Percentiles rank a stretch among this genome's conserved stretches.
phyloP scores from a whole-genome alignment of 2,888 invertebrate genomes.

The Aromia moschata region DNA sequence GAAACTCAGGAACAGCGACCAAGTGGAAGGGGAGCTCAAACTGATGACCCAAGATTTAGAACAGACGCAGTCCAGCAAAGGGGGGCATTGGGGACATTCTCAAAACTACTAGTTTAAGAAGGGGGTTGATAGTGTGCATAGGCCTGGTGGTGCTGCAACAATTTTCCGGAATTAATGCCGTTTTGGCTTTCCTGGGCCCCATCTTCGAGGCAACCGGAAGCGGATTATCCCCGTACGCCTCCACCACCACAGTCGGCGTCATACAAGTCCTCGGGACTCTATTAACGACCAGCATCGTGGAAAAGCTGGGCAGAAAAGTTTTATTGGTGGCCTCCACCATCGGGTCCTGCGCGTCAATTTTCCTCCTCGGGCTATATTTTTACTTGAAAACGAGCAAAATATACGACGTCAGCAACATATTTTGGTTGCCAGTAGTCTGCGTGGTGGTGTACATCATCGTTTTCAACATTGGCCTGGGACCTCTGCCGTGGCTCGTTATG shows the following conservation, averaged over 20 bases:
- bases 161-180: constrained; percentile 80
- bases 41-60: constrained; percentile 26
- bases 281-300: constrained; percentile 77
- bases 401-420: constrained; percentile 57
- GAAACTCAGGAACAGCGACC: constrained; percentile 33
- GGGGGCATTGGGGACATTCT: constrained; percentile 32
- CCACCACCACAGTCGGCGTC: constrained; percentile 79
- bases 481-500: constrained; percentile 83
- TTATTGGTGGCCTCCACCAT: constrained; percentile 72
- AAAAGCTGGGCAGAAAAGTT: constrained; percentile 75
- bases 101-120: constrained; percentile 31
- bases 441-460: constrained; percentile 76
- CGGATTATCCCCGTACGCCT: constrained; percentile 67
- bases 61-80: constrained; percentile 25
- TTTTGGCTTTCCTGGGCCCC: constrained; percentile 77
- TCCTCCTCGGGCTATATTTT: constrained; percentile 41
- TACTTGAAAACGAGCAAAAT: constrained; percentile 31
- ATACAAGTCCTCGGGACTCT: constrained; percentile 77
- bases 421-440: constrained; percentile 77
- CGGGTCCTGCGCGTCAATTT: constrained; percentile 68
- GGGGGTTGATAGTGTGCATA: constrained; percentile 74
- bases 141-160: constrained; percentile 85
- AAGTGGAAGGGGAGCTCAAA: constrained; percentile 33
- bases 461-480: constrained; percentile 77
- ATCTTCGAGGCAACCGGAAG: constrained; percentile 78